phyloP scores from a whole-genome alignment of 2,888 invertebrate species.

The Sepioteuthis lessoniana region DNA sequence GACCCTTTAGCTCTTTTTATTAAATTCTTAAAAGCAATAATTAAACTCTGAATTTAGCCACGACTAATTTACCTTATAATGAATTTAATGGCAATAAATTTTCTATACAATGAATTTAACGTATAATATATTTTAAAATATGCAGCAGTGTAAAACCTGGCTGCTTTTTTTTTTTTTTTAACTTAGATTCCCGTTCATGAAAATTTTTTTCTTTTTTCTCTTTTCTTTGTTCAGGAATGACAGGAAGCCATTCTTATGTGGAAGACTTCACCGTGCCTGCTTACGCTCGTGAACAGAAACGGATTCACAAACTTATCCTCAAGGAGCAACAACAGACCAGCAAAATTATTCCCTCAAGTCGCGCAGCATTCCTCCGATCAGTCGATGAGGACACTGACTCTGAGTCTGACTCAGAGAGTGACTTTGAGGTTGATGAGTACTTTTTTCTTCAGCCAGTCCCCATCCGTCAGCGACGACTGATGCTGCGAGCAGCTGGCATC shows the following conservation, averaged over 20 bases:
- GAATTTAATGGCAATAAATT: no score
- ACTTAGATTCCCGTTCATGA: not conserved
- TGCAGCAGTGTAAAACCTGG: no score
- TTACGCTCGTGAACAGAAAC: slow-evolving; percentile 90
- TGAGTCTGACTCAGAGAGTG: slow-evolving; percentile 65
- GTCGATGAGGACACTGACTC: slow-evolving; percentile 61
- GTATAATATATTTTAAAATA: no score
- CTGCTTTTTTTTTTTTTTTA: no score
- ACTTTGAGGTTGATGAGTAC: slow-evolving; percentile 71
- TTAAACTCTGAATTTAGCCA: no score
- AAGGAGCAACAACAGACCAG: slow-evolving; percentile 82
- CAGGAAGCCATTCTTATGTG: slow-evolving; percentile 80
- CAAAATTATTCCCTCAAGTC: slow-evolving; percentile 60
- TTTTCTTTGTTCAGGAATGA: slow-evolving; percentile 83
- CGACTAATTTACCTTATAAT: no score
- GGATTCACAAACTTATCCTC: slow-evolving; percentile 87
- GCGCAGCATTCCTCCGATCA: slow-evolving; percentile 51
- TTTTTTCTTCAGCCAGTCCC: slow-evolving; percentile 85
- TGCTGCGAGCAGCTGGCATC: slow-evolving; percentile 93
- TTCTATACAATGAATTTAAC: no score
- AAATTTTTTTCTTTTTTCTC: not conserved
- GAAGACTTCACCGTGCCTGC: slow-evolving; percentile 88
- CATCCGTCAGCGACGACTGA: slow-evolving; percentile 89
- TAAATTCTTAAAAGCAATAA: no score
- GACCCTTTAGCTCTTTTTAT: no score